Evolutionary conservation across 2,888 invertebrate genomes (phyloP).

Genomic region (Ditylenchus weischeri): DNA sequence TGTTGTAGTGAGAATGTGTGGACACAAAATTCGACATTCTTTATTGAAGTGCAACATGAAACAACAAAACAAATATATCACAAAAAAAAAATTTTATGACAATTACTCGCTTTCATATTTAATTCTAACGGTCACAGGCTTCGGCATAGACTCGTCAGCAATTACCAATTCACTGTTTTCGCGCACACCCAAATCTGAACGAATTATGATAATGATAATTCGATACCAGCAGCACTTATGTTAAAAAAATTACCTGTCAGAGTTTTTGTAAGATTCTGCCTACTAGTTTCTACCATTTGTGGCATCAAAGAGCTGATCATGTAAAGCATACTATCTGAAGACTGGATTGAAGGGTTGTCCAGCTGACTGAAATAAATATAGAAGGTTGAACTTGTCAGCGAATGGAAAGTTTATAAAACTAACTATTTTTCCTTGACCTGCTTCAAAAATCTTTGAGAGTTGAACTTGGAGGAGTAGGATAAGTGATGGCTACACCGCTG

Average conservation of each 20-base stretch:
- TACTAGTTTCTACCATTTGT: conserved; percentile 84
- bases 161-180: conserved; percentile 84
- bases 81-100: conserved; percentile 15
- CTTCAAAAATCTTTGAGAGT: conserved; percentile 74
- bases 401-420: conserved; percentile 41
- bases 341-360: conserved; percentile 78
- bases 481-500: conserved; percentile 58
- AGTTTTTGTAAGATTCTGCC: conserved; percentile 81
- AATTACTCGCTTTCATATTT: conserved; percentile 31
- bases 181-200: conserved; percentile 74
- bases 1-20: too few relatives aligned
- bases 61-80: too few relatives aligned
- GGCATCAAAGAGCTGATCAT: conserved; percentile 76
- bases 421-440: conserved; percentile 74
- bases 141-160: conserved; percentile 83
- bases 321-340: conserved; percentile 81
- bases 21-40: too few relatives aligned
- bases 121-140: conserved; percentile 60
- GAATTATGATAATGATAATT: not conserved
- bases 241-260: conserved; percentile 64
- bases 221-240: not conserved
- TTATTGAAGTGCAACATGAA: too few relatives aligned
- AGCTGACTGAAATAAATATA: conserved; percentile 68
- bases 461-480: conserved; percentile 63
- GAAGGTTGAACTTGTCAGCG: not conserved